These are phyloP conservation scores for Tetraodon nigroviridis DNA, from an alignment of 2,113 vertebrate genomes.

Conservation along the genomic window DNA sequence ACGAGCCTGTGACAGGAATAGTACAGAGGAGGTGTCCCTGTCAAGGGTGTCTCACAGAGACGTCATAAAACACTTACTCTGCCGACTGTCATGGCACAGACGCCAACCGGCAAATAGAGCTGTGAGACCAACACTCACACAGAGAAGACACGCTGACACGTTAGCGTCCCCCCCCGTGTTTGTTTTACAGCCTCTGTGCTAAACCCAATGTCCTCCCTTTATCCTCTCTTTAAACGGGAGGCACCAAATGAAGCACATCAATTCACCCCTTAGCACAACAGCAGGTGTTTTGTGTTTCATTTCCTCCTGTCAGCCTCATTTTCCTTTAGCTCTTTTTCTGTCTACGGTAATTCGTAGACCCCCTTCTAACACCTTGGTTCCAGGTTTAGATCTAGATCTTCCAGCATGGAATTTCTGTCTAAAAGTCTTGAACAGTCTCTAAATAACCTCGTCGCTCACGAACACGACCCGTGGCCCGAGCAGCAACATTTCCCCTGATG, in stretches of 20 bases:
- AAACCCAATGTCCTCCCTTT: neutral
- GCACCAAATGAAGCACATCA: slow-evolving; percentile 8
- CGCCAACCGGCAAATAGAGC: slow-evolving; percentile 39
- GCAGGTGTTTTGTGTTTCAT: too few relatives aligned
- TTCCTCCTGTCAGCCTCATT: too few relatives aligned
- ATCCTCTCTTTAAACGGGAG: slow-evolving; percentile 10
- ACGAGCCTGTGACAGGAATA: slow-evolving; percentile 48
- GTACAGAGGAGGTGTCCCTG: slow-evolving; percentile 58
- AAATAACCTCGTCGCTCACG: too few relatives aligned
- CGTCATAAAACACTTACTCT: slow-evolving; percentile 63
- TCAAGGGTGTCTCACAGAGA: slow-evolving; percentile 68
- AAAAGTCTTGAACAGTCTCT: too few relatives aligned
- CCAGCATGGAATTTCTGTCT: too few relatives aligned
- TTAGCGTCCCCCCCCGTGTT: slow-evolving; percentile 34
- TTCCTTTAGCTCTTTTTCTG: too few relatives aligned
- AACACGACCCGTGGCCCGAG: too few relatives aligned
- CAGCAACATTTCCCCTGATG: too few relatives aligned
- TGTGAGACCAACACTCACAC: slow-evolving; percentile 19
- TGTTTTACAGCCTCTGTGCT: slow-evolving; percentile 33
- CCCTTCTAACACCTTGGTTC: too few relatives aligned
- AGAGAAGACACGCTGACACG: slow-evolving; percentile 15
- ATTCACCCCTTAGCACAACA: too few relatives aligned
- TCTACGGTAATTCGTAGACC: too few relatives aligned
- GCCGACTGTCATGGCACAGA: slow-evolving; percentile 49
- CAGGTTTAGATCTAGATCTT: too few relatives aligned